Evolutionary conservation across 2,113 vertebrate species (phyloP), one percentile per base, ranked within the genome.

Genomic region (Plecotus auritus): DNA sequence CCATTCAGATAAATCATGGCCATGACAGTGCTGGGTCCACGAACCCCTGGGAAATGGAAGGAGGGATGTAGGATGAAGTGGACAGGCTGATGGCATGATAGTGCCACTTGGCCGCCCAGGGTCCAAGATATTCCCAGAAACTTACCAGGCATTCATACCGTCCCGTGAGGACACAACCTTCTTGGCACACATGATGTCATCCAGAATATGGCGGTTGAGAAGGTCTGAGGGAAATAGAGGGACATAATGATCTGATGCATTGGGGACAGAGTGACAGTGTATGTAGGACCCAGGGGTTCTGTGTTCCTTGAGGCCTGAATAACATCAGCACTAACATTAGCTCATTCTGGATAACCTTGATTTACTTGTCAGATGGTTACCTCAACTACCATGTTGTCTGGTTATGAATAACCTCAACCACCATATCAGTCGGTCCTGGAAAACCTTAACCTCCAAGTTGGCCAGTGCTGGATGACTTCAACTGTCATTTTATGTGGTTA

Each of bases 131-230:
- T 90, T 32, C 64, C 42, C 45, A 20, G 69, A 85, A 95, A 95
- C 94, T 88, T 96, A 96, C 96, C 97, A 97, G 78, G 97, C 90
- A 35, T 17, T 56, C 96, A 97, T 96, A 28, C 96, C 51, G 0
- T 42, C 73, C n/a, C 28, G 47, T 85, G 59, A 90, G 32, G 70
- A 54, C 1, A 95, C 88, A 1, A 96, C 42, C 42, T 26, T 32
- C 93, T 96, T 97, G 80, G 93, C 94, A 96, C 97, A 97, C 2
- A 94, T 11, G 74, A 97, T 96, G 51, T 97, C 96, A 95, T 98
- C 97, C 37, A 96, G 80, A 95, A 98, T 96, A 72, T 97, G 94
- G 64, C 22, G 74, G n/a, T 94, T 96, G 73, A 97, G 92, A 61
- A 98, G 92, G 83, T 97, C 97, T 98, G 11, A 40, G 40, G n/a